phyloP scores from a whole-genome alignment of 2,113 vertebrate species.

The Coptodon bakossiorum region DNA sequence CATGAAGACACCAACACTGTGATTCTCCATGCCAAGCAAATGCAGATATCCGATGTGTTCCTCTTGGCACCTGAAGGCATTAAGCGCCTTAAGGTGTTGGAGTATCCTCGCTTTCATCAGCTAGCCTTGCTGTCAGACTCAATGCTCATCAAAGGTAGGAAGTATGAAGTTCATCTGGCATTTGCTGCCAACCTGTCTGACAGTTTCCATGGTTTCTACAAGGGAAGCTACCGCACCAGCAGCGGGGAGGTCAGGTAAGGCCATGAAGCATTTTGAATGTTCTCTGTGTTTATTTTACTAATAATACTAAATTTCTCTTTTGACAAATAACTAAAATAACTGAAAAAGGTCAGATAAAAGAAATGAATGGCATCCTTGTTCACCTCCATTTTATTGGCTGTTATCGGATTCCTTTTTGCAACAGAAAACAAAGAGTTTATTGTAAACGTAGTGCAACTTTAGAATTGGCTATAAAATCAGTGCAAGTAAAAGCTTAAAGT shows the following conservation, averaged over 20 bases:
- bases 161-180: conserved; percentile 71
- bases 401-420: accelerated
- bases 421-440: neutral
- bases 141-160: conserved; percentile 60
- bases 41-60: conserved; percentile 64
- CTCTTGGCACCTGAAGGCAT: conserved; percentile 47
- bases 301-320: neutral
- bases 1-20: conserved; percentile 66
- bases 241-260: conserved; percentile 79
- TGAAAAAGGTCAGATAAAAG: neutral
- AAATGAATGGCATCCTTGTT: accelerated
- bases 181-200: conserved; percentile 80
- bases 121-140: conserved; percentile 71
- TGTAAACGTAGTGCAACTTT: neutral
- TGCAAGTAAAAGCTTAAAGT: neutral
- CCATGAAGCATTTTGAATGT: neutral
- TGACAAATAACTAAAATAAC: neutral
- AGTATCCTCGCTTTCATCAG: conserved; percentile 73
- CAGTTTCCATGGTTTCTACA: conserved; percentile 85
- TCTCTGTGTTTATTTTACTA: accelerated
- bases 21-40: conserved; percentile 78
- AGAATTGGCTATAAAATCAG: neutral
- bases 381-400: neutral
- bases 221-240: conserved; percentile 81
- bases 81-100: conserved; percentile 61